Percentiles rank a stretch among this genome's conserved stretches.
phyloP scores from a whole-genome alignment of 1,140 invertebrate species.

The Parasteatoda tepidariorum region DNA sequence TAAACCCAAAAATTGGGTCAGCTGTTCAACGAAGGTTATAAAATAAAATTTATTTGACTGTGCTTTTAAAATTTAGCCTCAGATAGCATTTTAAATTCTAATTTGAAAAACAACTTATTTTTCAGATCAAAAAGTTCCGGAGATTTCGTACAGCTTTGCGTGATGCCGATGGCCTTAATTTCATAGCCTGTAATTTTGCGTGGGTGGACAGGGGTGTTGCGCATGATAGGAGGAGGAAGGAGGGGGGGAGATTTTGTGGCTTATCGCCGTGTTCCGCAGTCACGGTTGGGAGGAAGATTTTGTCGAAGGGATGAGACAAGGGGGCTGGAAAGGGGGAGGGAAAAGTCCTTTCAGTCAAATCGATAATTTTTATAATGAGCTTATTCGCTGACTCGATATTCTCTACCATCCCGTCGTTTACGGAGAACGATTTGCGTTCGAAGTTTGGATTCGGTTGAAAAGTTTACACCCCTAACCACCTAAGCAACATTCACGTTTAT shows the following conservation, averaged over 20 bases:
- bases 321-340: neutral
- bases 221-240: neutral
- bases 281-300: slow-evolving; percentile 5
- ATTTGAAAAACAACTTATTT: no score
- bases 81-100: no score
- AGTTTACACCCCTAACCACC: no score
- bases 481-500: no score
- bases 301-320: neutral
- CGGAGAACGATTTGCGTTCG: neutral
- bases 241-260: neutral
- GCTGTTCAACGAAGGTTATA: no score
- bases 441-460: neutral
- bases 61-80: no score
- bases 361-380: slow-evolving; percentile 52
- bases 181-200: slow-evolving; percentile 22
- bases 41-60: no score
- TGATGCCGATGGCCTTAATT: slow-evolving; percentile 16
- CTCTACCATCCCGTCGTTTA: neutral
- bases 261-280: slow-evolving; percentile 20
- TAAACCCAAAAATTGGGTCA: no score
- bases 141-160: no score
- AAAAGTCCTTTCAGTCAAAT: slow-evolving; percentile 6
- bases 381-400: slow-evolving; percentile 26
- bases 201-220: neutral
- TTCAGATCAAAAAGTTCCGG: no score